phyloP scores from a whole-genome alignment of 2,797 vertebrate genomes.

The Parauchenoglanis ngamensis region DNA sequence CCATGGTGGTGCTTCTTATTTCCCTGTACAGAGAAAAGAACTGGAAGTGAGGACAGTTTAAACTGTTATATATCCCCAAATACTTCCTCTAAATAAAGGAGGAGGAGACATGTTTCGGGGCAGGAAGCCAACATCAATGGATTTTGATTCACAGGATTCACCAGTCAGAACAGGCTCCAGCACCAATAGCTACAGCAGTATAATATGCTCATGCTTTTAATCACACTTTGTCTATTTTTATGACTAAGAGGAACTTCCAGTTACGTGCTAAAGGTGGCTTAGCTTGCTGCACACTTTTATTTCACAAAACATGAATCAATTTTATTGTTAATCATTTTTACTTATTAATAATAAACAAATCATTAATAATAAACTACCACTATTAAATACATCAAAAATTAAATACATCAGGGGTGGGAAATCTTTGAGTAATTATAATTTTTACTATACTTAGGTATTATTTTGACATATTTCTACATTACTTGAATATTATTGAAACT shows the following conservation, averaged over 20 bases:
- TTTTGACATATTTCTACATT: background rate
- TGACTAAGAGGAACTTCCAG: background rate
- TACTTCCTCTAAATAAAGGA: conserved; percentile 24
- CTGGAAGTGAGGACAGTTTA: background rate
- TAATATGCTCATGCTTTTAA: background rate
- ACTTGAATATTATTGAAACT: background rate
- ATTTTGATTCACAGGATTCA: background rate
- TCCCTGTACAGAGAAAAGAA: background rate
- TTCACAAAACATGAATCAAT: background rate
- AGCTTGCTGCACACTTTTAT: background rate
- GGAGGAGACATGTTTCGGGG: background rate
- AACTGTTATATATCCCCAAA: background rate
- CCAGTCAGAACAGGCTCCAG: background rate
- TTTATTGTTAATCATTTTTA: background rate
- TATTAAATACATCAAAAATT: background rate
- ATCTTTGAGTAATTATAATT: background rate
- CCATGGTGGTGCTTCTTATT: conserved; percentile 30
- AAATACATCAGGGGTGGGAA: background rate
- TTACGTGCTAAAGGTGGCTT: background rate
- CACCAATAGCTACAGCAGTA: background rate
- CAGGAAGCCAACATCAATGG: background rate
- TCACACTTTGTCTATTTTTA: background rate
- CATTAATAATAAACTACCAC: background rate
- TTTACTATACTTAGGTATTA: background rate
- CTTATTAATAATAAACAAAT: too few species aligned